Conservation (phyloP, 2,888 invertebrate species). For the Sepioteuthis lessoniana region DNA sequence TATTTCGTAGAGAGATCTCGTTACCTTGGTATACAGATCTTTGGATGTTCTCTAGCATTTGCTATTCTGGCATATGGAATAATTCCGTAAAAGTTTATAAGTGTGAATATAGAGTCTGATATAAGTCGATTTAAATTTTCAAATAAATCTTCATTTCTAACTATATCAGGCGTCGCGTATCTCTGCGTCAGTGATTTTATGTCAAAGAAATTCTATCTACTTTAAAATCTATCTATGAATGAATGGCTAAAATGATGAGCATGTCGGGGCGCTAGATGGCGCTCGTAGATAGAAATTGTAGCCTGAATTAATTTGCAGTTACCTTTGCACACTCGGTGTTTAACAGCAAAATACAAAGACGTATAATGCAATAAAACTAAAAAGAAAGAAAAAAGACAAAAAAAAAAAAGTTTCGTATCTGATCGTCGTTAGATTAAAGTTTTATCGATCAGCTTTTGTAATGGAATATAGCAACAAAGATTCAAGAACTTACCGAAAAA, state of each 20-base stretch:
- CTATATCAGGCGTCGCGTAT: too few relatives aligned
- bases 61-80: too few relatives aligned
- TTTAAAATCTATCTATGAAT: not conserved
- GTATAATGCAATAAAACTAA: not conserved
- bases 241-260: not conserved
- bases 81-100: too few relatives aligned
- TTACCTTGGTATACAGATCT: too few relatives aligned
- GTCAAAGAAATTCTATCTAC: not conserved
- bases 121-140: too few relatives aligned
- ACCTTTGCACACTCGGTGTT: not conserved
- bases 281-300: not conserved
- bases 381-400: too few relatives aligned
- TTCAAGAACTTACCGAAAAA: not conserved
- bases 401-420: not conserved
- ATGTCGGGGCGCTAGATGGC: not conserved
- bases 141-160: too few relatives aligned
- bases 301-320: not conserved
- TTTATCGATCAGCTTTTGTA: slow-evolving; percentile 33
- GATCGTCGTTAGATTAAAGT: slow-evolving; percentile 11
- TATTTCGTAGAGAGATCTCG: too few relatives aligned
- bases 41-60: too few relatives aligned
- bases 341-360: not conserved
- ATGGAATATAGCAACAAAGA: not conserved
- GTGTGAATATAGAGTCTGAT: too few relatives aligned
- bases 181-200: too few relatives aligned